Percentiles rank a stretch among this genome's conserved stretches.
Conservation (phyloP, 64 coral and sea anemone species). For the Platygyra sinensis region DNA sequence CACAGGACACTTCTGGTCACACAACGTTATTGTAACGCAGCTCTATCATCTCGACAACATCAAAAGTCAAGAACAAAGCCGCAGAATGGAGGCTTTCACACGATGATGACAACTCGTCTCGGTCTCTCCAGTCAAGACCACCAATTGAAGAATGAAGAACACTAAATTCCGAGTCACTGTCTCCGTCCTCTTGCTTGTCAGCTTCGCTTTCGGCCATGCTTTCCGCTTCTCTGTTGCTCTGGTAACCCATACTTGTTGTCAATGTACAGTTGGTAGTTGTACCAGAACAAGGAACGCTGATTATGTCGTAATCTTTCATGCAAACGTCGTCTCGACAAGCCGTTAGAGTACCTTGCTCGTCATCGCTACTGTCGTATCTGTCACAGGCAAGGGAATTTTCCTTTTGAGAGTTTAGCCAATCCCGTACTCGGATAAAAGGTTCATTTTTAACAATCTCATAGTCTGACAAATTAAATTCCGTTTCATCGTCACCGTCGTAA, state of each 20-base stretch:
- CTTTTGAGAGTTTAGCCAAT: conserved; percentile 66
- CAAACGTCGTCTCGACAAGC: conserved; percentile 1
- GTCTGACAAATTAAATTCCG: conserved; percentile 61
- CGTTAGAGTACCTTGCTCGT: conserved; percentile 15
- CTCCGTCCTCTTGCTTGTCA: conserved; percentile 13
- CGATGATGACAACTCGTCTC: conserved; percentile 29
- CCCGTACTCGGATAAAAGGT: conserved; percentile 53
- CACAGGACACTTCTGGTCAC: background rate
- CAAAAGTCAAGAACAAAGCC: conserved; percentile 76
- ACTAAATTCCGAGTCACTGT: conserved; percentile 66
- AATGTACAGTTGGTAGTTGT: background rate
- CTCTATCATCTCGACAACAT: conserved; percentile 91
- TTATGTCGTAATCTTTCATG: conserved; percentile 70
- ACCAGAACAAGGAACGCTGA: conserved; percentile 65
- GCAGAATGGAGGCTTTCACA: conserved; percentile 70
- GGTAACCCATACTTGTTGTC: conserved; percentile 1
- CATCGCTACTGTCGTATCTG: conserved; percentile 56
- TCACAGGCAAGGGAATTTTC: conserved; percentile 22
- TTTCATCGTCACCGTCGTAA: conserved; percentile 88
- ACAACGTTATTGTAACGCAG: conserved; percentile 42
- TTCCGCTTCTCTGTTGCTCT: background rate
- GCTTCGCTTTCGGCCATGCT: background rate
- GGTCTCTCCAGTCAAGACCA: conserved; percentile 60
- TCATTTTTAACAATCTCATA: conserved; percentile 75
- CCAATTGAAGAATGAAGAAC: conserved; percentile 88